Evolutionary conservation across 1,140 invertebrate genomes (phyloP).

Genomic region (Drosophila ananassae): DNA sequence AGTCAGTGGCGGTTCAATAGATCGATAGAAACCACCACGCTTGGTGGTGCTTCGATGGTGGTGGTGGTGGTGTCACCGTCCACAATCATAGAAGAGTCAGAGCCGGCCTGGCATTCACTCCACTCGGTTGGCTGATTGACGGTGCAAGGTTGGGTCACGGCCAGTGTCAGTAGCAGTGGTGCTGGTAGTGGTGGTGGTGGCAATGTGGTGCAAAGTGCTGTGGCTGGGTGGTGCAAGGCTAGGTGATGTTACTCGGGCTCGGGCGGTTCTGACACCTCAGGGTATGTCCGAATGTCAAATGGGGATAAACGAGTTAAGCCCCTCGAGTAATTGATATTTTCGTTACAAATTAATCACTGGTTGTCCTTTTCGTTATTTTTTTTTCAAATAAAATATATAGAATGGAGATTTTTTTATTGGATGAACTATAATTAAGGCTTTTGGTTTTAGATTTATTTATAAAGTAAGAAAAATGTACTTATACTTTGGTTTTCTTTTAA

Average conservation of each 20-base stretch:
- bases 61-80: slow-evolving; percentile 13
- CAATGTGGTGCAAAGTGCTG: neutral
- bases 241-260: neutral
- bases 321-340: neutral
- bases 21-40: neutral
- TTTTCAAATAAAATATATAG: no score
- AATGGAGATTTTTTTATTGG: neutral
- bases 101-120: slow-evolving; percentile 13
- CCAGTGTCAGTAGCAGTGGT: slow-evolving; percentile 3
- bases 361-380: neutral
- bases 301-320: neutral
- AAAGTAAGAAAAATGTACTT: no score
- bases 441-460: no score
- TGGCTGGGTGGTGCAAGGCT: slow-evolving; percentile 4
- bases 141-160: slow-evolving; percentile 38
- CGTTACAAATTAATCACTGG: neutral
- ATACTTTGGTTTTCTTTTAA: no score
- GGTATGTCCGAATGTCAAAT: neutral
- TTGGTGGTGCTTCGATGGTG: no score
- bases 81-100: slow-evolving; percentile 6
- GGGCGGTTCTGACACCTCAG: neutral
- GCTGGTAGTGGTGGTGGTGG: neutral
- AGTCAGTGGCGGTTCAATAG: slow-evolving; percentile 22
- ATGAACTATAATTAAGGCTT: neutral
- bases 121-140: slow-evolving; percentile 17